Evolutionary conservation across 2,797 vertebrate species (phyloP).

Genomic region (Carcharodon carcharias): DNA sequence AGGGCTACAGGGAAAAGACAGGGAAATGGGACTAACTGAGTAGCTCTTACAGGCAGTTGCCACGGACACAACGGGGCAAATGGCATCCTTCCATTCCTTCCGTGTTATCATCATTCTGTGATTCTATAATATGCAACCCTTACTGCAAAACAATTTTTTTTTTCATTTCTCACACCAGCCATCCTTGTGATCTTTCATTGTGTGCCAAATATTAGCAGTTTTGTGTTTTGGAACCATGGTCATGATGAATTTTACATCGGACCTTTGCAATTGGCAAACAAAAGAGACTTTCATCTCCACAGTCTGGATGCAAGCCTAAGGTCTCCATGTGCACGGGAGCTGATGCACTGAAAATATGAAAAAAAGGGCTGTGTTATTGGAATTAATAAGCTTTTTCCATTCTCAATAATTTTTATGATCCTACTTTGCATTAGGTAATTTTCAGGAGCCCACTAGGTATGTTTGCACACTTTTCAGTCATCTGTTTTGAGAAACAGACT

Average conservation of each 20-base stretch:
- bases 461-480: neutral
- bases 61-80: too few species aligned
- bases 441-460: neutral
- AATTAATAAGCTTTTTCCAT: neutral
- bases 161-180: neutral
- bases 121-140: too few species aligned
- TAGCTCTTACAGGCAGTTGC: too few species aligned
- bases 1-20: too few species aligned
- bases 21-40: too few species aligned
- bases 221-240: neutral
- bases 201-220: neutral
- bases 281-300: neutral
- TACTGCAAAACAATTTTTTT: neutral
- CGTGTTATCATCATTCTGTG: too few species aligned
- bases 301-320: neutral
- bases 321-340: neutral
- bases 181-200: neutral
- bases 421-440: neutral
- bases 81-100: too few species aligned
- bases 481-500: neutral
- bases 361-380: neutral
- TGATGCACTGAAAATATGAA: neutral
- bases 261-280: neutral
- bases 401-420: neutral
- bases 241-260: neutral